Evolutionary conservation across 2,888 invertebrate species (phyloP), one percentile per base, ranked within the genome.

Genomic region (Lasius fuliginosus): DNA sequence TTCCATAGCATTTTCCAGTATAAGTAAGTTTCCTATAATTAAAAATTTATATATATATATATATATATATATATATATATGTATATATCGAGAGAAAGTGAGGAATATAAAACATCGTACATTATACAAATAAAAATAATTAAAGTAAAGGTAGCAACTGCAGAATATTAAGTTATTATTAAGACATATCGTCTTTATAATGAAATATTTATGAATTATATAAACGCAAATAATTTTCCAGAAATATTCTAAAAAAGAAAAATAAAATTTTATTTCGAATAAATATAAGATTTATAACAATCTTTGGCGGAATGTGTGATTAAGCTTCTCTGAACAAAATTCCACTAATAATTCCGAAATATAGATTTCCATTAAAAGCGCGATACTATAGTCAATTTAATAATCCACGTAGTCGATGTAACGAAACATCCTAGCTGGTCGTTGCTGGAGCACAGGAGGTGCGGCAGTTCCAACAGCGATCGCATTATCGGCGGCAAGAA

Each of bases 401-500:
- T 30, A 11, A 46, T 68, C 12, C 64, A 68, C 18, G 30, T 84
- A 89, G 89, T 42, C 9, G 82, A 90, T 62, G 36, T 91, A 56
- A 90, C 67, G 33, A 42, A 90, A 18, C 96, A 96, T 88, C 94
- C 95, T 3, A 95, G 95, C 15, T 96, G 96, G 96, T 83, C 88
- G 12, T 92, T 94, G 30, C 89, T 96, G 83, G 95, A 96, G 1
- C 86, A 92, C 6, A 93, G 95, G 0, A 95, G 95, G n/a, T 97
- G 97, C 86, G 97, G 97, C 0, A 95, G 95, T 75, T 96, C 95
- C 82, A 95, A 95, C 12, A 92, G 95, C 0, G 96, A 96, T 91
- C 87, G 87, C 5, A 92, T 93, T 18, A 87, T 88, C 71, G 93
- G 92, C 9, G 94, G 93, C 4, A 90, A 83, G 27, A 75, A 88